Base-by-base conservation (phyloP, 2,113 vertebrate genomes). In the Erinaceus europaeus region DNA sequence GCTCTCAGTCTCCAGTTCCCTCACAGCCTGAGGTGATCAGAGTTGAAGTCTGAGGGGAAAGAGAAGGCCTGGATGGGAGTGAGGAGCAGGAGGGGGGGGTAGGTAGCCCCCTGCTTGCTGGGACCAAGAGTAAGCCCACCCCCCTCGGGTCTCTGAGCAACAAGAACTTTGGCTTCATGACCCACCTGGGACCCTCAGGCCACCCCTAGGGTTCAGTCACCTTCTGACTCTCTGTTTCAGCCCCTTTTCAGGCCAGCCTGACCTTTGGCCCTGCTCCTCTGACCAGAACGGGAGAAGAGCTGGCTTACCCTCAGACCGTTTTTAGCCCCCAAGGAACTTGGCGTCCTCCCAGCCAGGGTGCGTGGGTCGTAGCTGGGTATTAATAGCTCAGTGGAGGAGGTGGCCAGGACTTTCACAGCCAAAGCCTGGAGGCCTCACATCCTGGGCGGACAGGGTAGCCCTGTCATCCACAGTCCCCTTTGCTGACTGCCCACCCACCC, bases 291-390 rank as follows among this genome's bases (percentile, higher is more conserved):
- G 87, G 77, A n/a, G 68, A 72, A 82, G 84, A 27, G 57, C 15
- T 11, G 76, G 84, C 71, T 42, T 72, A 68, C 86, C 86, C 86
- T 13, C 87, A 59, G 81, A 72, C 93, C 74, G 53, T 92, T 92
- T 96, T 96, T 95, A 96, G 95, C 92, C 93, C 95, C 79, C 40
- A 74, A 89, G 93, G 94, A 96, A 95, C 94, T 92, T 84, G 89
- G 95, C 69, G 95, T 95, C 86, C 94, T 93, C 93, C 95, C 95
- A 95, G 82, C 77, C 15, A 86, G 92, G 89, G 87, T 93, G 93
- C 71, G 92, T 93, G 94, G 94, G 93, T 87, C 59, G 44, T 3
- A 14, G 59, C 25, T 18, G 80, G 72, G 92, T 95, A 96, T 96
- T 96, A 96, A 94, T 96, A 96, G 93, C 93, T 90, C 87, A 71